Percentiles rank a stretch among this genome's conserved stretches.
phyloP scores from a whole-genome alignment of 2,888 invertebrate species.

The Zhuqinia jingwanae region DNA sequence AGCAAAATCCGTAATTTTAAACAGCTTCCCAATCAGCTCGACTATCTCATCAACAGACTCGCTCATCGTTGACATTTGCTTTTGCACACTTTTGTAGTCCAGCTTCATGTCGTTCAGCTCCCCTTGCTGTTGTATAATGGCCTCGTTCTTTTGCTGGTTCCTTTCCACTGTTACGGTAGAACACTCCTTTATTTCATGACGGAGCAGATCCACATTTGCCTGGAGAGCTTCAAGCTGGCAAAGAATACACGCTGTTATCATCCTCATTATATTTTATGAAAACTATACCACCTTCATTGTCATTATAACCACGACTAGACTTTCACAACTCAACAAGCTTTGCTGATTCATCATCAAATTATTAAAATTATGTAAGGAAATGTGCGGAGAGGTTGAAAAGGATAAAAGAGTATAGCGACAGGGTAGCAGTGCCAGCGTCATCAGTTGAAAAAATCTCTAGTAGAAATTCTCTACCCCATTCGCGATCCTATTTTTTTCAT shows the following conservation, averaged over 20 bases:
- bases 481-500: no score
- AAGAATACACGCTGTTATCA: not conserved
- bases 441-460: no score
- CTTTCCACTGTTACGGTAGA: conserved; percentile 75
- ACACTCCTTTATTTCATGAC: conserved; percentile 71
- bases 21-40: conserved; percentile 73
- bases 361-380: conserved; percentile 13
- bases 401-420: not conserved
- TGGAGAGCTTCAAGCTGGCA: conserved; percentile 75
- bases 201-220: conserved; percentile 65
- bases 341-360: conserved; percentile 21
- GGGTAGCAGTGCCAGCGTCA: not conserved
- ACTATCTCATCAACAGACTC: conserved; percentile 75
- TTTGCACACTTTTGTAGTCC: conserved; percentile 68
- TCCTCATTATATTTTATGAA: not conserved
- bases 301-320: not conserved
- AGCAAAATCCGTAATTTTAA: conserved; percentile 75
- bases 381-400: not conserved
- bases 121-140: conserved; percentile 54
- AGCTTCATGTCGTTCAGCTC: conserved; percentile 72
- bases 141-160: conserved; percentile 75
- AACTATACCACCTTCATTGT: no score
- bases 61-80: conserved; percentile 66
- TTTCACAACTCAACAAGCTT: not conserved
- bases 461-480: no score